These are phyloP conservation scores for Tetrapedia diversipes DNA, from an alignment of 2,888 invertebrate genomes.

Conservation along the genomic window DNA sequence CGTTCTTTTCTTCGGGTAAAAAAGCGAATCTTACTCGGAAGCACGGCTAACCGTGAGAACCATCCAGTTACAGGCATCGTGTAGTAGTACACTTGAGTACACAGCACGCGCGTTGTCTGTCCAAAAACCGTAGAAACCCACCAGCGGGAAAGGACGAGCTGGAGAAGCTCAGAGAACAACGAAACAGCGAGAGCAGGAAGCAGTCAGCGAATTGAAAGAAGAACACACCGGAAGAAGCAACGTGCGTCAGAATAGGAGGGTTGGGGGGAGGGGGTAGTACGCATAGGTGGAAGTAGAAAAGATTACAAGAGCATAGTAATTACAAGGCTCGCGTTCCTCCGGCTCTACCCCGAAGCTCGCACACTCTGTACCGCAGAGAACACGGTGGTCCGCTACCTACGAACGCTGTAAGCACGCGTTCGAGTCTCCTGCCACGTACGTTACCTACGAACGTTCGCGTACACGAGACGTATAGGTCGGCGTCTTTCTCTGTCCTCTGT, in stretches of 20 bases:
- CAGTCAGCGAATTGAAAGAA: conserved; percentile 49
- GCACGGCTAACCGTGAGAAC: neutral
- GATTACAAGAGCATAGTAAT: conserved; percentile 73
- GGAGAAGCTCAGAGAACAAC: conserved; percentile 31
- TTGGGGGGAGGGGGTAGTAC: conserved; percentile 1
- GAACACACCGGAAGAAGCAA: conserved; percentile 39
- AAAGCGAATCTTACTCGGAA: neutral
- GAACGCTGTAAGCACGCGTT: conserved; percentile 52
- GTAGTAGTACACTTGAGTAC: no score
- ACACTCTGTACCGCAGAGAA: conserved; percentile 34
- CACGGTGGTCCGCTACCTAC: conserved; percentile 38
- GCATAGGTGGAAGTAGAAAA: conserved; percentile 57
- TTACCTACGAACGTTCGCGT: conserved; percentile 43
- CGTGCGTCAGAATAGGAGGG: no score
- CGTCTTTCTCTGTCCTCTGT: conserved; percentile 7
- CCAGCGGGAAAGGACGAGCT: conserved; percentile 29
- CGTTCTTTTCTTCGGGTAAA: no score
- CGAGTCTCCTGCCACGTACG: conserved; percentile 31
- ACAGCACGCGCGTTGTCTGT: neutral
- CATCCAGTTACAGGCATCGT: conserved; percentile 22
- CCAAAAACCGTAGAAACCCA: conserved; percentile 25
- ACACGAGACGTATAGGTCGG: conserved; percentile 30
- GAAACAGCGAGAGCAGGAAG: conserved; percentile 35
- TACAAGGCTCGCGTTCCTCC: conserved; percentile 67
- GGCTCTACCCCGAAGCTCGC: conserved; percentile 64